A percentile compares a stretch with the other conserved stretches of the same genome.
Evolutionary conservation across 2,888 invertebrate genomes (phyloP).

Genomic region (Ischnus inquisitorius): DNA sequence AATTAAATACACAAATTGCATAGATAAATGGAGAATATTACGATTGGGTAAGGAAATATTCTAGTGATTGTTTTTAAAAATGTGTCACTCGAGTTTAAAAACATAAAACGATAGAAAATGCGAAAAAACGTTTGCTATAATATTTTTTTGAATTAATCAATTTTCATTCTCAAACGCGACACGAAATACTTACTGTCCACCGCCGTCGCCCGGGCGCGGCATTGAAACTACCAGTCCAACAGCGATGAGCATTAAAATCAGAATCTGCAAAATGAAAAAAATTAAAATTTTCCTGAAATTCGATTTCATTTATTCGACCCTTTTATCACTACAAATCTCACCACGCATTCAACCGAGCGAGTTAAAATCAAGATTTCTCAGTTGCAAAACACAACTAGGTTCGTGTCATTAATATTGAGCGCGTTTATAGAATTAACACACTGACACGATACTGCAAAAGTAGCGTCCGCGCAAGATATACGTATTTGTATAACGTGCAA

Average conservation of each 20-base stretch:
- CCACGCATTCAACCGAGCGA: background rate
- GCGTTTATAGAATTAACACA: constrained; percentile 11
- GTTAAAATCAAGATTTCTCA: background rate
- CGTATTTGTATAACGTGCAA: background rate
- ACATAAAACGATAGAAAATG: background rate
- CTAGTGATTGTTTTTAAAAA: no score
- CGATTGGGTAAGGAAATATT: no score
- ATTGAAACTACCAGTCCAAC: constrained; percentile 66
- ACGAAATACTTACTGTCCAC: constrained; percentile 75
- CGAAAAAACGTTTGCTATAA: no score
- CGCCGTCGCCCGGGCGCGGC: constrained; percentile 71
- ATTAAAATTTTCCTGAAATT: background rate
- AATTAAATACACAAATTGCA: no score
- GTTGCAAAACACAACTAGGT: background rate
- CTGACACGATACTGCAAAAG: constrained; percentile 10
- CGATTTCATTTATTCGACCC: background rate
- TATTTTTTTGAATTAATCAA: no score
- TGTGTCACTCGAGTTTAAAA: no score
- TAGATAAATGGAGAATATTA: no score
- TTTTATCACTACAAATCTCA: background rate
- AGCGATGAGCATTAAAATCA: constrained; percentile 70
- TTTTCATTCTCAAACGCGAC: background rate
- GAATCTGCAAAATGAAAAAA: constrained; percentile 66
- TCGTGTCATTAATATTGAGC: background rate
- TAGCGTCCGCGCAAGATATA: background rate